These are phyloP conservation scores for Herpetotheres cachinnans DNA, from an alignment of 2,113 vertebrate species.

Conservation along the genomic window DNA sequence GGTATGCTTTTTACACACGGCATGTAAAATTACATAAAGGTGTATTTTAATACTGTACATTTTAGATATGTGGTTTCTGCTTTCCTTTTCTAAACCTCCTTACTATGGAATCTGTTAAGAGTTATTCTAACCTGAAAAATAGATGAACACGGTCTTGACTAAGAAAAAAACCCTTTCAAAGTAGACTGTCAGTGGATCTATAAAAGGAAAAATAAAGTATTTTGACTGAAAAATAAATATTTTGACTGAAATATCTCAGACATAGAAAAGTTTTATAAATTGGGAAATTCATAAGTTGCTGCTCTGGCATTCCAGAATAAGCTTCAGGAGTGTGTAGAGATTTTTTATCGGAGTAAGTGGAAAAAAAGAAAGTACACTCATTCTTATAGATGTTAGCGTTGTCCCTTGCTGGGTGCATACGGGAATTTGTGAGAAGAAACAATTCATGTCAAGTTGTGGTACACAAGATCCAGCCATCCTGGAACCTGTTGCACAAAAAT, in stretches of 20 bases:
- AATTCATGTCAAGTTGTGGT: not conserved
- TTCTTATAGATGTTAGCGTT: not conserved
- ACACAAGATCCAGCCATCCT: not conserved
- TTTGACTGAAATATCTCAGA: not conserved
- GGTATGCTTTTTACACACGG: not conserved
- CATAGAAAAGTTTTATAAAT: not conserved
- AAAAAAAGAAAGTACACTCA: not conserved
- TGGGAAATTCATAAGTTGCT: not conserved
- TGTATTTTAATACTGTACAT: not conserved
- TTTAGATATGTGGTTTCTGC: not conserved
- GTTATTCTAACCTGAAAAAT: not conserved
- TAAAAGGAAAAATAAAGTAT: not conserved
- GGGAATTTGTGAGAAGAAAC: not conserved
- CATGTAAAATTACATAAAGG: not conserved
- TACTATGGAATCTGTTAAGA: not conserved
- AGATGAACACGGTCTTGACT: accelerated
- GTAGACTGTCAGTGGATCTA: not conserved
- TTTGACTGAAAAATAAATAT: not conserved
- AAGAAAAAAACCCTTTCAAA: not conserved
- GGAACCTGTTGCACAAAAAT: not conserved
- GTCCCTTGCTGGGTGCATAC: not conserved
- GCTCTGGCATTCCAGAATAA: not conserved
- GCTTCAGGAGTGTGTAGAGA: not conserved
- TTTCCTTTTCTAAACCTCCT: not conserved
- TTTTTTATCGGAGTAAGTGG: not conserved